Base-by-base conservation (phyloP, 2,888 invertebrate species). In the Epinotia brunnichana region DNA sequence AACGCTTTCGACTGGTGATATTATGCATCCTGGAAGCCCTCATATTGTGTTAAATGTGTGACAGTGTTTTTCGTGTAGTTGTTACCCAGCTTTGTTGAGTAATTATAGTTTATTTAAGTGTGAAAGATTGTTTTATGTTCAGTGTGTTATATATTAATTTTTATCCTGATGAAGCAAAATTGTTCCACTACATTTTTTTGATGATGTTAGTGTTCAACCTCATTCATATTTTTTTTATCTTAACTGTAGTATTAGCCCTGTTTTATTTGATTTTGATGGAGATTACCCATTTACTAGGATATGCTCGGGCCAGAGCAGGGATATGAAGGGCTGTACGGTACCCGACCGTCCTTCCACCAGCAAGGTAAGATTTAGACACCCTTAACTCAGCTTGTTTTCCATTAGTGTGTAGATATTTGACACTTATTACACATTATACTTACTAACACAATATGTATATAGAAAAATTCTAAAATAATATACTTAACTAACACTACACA, bases 241-340 rank as follows among this genome's bases (percentile, higher is more conserved):
- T 77, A 77, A 77, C 70, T 77, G 74, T 75, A 79, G 77, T 74
- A 81, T 79, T 79, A 79, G 71, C 81, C 77, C 70, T 80, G 80
- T 77, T 79, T 81, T 82, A 80, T 81, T 77, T 78, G 81, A 79
- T 75, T 81, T 82, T 81, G 67, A 76, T 79, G 78, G 84, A 81
- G 81, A 82, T 79, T 85, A 85, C 85, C 85, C 84, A 78, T 89
- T 90, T 83, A 88, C 74, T 95, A 97, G 97, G 98, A 97, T 92
- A 97, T 97, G 96, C 95, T 97, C 91, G 96, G 96, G 87, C 96
- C 97, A 84, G 98, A 98, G 90, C 98, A 98, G 94, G 96, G 97
- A 86, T 98, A 97, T 94, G 98, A 98, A 90, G 97, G 97, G 90
- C 95, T 98, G 94, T 98, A 98, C 93, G 96, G 96, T 86, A 98